phyloP scores from a whole-genome alignment of 2,888 invertebrate species.

The Linnaemya tessellans region DNA sequence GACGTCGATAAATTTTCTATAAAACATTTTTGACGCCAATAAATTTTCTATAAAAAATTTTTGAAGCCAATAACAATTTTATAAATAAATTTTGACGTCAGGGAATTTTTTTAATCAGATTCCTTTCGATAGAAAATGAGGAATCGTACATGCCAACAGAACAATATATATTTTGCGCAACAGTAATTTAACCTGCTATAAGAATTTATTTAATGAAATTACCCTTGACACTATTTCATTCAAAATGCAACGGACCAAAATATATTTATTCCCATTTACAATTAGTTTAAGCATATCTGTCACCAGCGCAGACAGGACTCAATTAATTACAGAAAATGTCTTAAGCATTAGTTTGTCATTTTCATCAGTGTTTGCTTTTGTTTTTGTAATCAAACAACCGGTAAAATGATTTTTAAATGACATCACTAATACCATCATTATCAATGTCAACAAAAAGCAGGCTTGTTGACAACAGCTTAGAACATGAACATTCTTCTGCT shows the following conservation, averaged over 20 bases:
- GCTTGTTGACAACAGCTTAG: conserved; percentile 33
- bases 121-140: too few relatives aligned
- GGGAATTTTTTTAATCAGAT: too few relatives aligned
- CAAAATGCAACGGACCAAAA: conserved; percentile 3
- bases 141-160: too few relatives aligned
- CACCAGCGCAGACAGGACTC: conserved; percentile 55
- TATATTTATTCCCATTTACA: conserved; percentile 38
- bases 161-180: not conserved
- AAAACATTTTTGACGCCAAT: not conserved
- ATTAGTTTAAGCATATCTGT: conserved; percentile 60
- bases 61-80: not conserved
- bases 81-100: not conserved
- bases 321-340: conserved; percentile 66
- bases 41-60: not conserved
- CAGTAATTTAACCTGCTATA: not conserved
- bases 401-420: conserved; percentile 66
- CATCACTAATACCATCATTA: conserved; percentile 59
- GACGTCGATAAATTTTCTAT: not conserved
- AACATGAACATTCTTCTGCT: conserved; percentile 58
- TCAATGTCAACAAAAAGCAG: conserved; percentile 6
- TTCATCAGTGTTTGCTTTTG: conserved; percentile 18
- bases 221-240: not conserved
- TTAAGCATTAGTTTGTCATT: conserved; percentile 63
- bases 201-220: conserved; percentile 12
- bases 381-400: conserved; percentile 52